phyloP scores from a whole-genome alignment of 2,888 invertebrate genomes.

The Tachina lurida region DNA sequence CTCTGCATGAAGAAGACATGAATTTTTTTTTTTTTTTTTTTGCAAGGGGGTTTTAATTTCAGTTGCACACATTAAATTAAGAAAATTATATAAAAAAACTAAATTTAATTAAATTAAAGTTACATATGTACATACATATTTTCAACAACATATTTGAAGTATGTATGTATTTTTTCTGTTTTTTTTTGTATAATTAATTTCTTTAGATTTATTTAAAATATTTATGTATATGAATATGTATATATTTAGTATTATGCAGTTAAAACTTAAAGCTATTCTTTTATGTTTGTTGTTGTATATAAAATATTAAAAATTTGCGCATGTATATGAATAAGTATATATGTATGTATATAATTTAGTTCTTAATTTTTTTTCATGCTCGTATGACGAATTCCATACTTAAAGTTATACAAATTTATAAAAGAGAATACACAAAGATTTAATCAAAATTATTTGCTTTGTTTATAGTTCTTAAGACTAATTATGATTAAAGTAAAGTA shows the following conservation, averaged over 20 bases:
- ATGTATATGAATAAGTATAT: slow-evolving; percentile 53
- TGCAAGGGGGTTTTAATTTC: background rate
- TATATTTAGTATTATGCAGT: slow-evolving; percentile 15
- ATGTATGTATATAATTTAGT: slow-evolving; percentile 18
- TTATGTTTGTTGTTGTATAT: slow-evolving; percentile 46
- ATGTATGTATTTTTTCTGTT: background rate
- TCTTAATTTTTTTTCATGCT: slow-evolving; percentile 5
- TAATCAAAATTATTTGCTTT: slow-evolving; percentile 2
- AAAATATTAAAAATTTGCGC: slow-evolving; percentile 36
- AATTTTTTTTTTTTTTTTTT: slow-evolving; percentile 20
- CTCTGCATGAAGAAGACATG: slow-evolving; percentile 19
- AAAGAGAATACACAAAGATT: slow-evolving; percentile 36
- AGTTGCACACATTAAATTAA: background rate
- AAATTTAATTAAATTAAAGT: slow-evolving; percentile 12
- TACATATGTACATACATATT: slow-evolving; percentile 1
- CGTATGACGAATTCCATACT: slow-evolving; percentile 41
- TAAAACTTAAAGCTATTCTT: slow-evolving; percentile 38
- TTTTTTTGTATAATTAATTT: slow-evolving; percentile 25
- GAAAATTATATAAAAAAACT: slow-evolving; percentile 1
- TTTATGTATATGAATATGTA: slow-evolving; percentile 41
- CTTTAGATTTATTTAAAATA: slow-evolving; percentile 25
- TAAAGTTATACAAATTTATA: slow-evolving; percentile 46
- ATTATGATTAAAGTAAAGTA: slow-evolving; percentile 12
- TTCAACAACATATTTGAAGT: background rate
- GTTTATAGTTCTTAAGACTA: background rate